phyloP scores from a whole-genome alignment of 1,140 invertebrate genomes.

The Muscidifurax raptorellus region DNA sequence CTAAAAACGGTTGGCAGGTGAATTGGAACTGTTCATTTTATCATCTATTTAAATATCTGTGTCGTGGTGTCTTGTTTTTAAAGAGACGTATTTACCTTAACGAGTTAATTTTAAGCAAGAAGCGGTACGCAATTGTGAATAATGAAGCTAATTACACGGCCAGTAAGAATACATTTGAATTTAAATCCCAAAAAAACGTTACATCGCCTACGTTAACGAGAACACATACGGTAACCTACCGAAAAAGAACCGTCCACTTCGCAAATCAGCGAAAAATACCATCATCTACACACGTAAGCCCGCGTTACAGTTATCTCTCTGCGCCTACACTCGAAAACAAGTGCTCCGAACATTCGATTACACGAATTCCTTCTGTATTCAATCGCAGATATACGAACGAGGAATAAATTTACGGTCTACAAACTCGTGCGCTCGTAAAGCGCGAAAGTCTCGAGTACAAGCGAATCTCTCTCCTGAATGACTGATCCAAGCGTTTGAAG shows the following conservation, averaged over 20 bases:
- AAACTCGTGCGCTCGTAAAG: background rate
- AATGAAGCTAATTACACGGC: too few species aligned
- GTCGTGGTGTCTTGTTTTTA: too few species aligned
- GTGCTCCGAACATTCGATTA: background rate
- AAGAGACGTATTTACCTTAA: too few species aligned
- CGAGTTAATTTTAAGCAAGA: too few species aligned
- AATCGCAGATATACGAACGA: background rate
- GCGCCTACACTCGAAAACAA: background rate
- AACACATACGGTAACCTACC: background rate
- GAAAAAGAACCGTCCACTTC: background rate
- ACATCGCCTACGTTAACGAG: background rate
- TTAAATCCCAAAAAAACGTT: background rate
- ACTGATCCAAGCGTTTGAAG: background rate
- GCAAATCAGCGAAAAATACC: background rate
- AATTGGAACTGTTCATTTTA: too few species aligned
- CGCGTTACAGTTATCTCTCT: background rate
- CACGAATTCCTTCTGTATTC: background rate
- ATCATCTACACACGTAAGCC: background rate
- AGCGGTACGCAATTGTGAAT: too few species aligned
- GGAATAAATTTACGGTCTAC: conserved; percentile 23
- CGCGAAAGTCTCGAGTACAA: background rate
- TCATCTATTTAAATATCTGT: too few species aligned
- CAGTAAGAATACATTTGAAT: background rate
- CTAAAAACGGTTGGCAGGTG: background rate
- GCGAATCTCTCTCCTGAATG: background rate